Evolutionary conservation across 2,888 invertebrate species (phyloP).

Genomic region (Sarcophaga caerulescens): DNA sequence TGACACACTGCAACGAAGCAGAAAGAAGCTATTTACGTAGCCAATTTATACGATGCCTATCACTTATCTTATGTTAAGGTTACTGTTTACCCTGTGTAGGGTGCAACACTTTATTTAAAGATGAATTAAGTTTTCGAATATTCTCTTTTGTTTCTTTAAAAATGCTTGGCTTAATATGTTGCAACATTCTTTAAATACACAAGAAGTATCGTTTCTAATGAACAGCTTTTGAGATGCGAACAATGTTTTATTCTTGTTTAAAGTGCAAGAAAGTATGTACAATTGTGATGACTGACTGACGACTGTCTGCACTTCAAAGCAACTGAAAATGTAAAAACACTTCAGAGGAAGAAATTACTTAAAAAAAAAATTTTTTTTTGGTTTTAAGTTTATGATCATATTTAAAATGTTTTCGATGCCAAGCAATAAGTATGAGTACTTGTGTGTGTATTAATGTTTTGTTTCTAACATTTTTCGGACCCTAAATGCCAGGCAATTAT

Average conservation of each 20-base stretch:
- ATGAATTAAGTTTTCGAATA: no score
- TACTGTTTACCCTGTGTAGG: not conserved
- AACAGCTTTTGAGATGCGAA: slow-evolving; percentile 27
- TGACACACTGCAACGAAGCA: no score
- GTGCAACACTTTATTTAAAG: not conserved
- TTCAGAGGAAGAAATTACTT: not conserved
- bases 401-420: slow-evolving; percentile 49
- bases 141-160: not conserved
- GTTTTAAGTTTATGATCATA: slow-evolving; percentile 60
- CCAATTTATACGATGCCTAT: not conserved
- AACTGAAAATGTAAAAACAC: slow-evolving; percentile 36
- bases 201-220: slow-evolving; percentile 30
- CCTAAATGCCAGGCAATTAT: slow-evolving; percentile 65
- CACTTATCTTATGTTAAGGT: not conserved
- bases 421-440: slow-evolving; percentile 3
- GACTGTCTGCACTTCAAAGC: slow-evolving; percentile 51
- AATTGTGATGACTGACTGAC: slow-evolving; percentile 4
- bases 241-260: slow-evolving; percentile 29
- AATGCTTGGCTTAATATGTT: slow-evolving; percentile 19
- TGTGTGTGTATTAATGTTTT: not conserved
- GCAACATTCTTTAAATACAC: slow-evolving; percentile 21
- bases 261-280: slow-evolving; percentile 32
- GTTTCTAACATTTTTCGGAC: slow-evolving; percentile 47
- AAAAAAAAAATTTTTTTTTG: not conserved
- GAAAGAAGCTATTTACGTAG: not conserved